Base-by-base conservation (phyloP, 2,888 invertebrate species). In the Dastarcus helophoroides region DNA sequence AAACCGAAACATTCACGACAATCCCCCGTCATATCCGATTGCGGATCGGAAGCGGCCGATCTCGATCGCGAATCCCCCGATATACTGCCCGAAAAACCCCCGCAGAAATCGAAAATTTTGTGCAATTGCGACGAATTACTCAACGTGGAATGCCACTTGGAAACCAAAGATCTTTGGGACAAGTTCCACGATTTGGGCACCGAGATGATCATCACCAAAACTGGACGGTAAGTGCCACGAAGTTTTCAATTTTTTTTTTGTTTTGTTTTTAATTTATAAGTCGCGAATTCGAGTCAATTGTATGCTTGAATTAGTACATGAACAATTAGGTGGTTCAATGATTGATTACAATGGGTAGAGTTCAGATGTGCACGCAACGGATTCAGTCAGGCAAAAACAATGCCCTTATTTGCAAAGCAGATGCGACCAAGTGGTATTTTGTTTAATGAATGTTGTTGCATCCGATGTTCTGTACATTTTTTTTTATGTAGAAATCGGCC, bases 181-280 rank as follows among this genome's bases (percentile, higher is more conserved):
- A 81, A 82, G 59, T 84, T 84, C 62, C 71, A 74, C 56, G 73
- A 74, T 48, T 66, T 83, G 35, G 80, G 80, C 14, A 83, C 82
- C 2, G 82, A 83, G 63, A 84, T 84, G 83, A 84, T 84, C 61
- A 84, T 84, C 60, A 84, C 83, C 7, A 83, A 84, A 61, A 79
- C 79, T 36, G 83, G 83, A 56, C 71, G 82, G 81, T 81, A 56
- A 63, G 71, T 55, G n/a, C n/a, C 56, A 60, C 47, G 6, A 17
- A 28, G 4, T 12, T 37, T n/a, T n/a, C n/a, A n/a, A n/a, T n/a
- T n/a, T n/a, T n/a, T n/a, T n/a, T n/a, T n/a, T n/a, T n/a, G n/a
- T n/a, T n/a, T n/a, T n/a, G n/a, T n/a, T n/a, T n/a, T n/a, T n/a
- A n/a, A n/a, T n/a, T n/a, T n/a, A n/a, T n/a, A n/a, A n/a, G n/a